phyloP scores from a whole-genome alignment of 1,140 invertebrate genomes.

The Zophobas atratus region DNA sequence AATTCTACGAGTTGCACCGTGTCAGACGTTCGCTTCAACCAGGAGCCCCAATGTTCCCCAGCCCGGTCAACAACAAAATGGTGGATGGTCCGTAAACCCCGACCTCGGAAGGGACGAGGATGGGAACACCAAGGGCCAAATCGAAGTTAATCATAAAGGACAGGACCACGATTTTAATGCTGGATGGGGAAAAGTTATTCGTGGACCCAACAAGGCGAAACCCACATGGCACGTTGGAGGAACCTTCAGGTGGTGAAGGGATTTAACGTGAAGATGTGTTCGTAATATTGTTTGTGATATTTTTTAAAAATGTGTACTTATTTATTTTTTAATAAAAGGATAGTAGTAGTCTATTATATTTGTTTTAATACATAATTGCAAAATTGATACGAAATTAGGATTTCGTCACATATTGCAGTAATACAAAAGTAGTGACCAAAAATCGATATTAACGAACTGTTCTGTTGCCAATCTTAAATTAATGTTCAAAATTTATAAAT shows the following conservation, averaged over 20 bases:
- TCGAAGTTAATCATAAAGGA: conserved; percentile 51
- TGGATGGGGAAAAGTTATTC: conserved; percentile 48
- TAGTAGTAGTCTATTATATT: no score
- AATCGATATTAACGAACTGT: no score
- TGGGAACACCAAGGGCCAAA: conserved; percentile 43
- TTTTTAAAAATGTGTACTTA: no score
- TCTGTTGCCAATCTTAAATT: no score
- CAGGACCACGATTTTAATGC: conserved; percentile 53
- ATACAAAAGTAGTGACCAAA: no score
- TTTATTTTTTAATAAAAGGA: no score
- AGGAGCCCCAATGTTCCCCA: not conserved
- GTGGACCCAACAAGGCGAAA: conserved; percentile 50
- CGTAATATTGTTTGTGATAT: no score
- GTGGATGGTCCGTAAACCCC: conserved; percentile 50
- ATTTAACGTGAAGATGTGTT: no score
- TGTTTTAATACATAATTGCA: no score
- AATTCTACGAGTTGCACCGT: not conserved
- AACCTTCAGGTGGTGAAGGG: conserved; percentile 45
- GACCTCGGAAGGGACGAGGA: conserved; percentile 48
- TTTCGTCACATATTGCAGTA: no score
- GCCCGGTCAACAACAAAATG: not conserved
- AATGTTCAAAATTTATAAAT: no score
- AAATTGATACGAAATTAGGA: no score
- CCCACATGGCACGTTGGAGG: conserved; percentile 55
- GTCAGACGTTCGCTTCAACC: conserved; percentile 2